Evolutionary conservation across 2,888 invertebrate species (phyloP), one percentile per base, ranked within the genome.

Genomic region (Philhelius pedissequus): DNA sequence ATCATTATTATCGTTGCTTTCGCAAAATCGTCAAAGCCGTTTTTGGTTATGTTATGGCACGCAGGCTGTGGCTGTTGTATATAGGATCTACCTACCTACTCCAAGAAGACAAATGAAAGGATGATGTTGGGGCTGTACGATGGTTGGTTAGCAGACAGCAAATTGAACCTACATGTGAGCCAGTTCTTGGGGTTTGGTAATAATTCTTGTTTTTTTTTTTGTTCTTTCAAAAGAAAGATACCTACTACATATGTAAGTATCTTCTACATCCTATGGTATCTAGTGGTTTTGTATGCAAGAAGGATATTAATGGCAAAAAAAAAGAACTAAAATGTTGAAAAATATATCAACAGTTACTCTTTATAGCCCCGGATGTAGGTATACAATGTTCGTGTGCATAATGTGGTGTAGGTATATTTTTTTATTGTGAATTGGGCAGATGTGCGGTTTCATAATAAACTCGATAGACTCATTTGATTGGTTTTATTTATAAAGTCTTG

Each of bases 81-180:
- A 2, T 56, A 80, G 73, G 68, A 70, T 83, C 84, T 84, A 32
- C 40, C 43, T 9, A n/a, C n/a, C n/a, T n/a, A n/a, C n/a, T 4
- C 20, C 13, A 45, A 32, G 20, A 64, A 62, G 62, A 48, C 66
- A 69, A 78, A 79, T 70, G 69, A 79, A 79, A 83, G 83, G 83
- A 83, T 83, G 74, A 64, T 74, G 64, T 38, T 58, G 62, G n/a
- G 22, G 64, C 43, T 52, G 56, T 30, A 64, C 30, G 45, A 64
- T 30, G 20, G 27, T 30, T 71, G n/a, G n/a, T n/a, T n/a, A n/a
- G n/a, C n/a, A n/a, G n/a, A n/a, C n/a, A 38, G 62, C 58, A 35
- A 66, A 78, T 78, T 78, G 76, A 75, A 60, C 79, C 74, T 79
- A 79, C 69, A 79, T 50, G 56, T 83, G 70, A 83, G 45, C 74